Base-by-base conservation (phyloP, 2,888 invertebrate species). In the Pseudeuparius sepicola region DNA sequence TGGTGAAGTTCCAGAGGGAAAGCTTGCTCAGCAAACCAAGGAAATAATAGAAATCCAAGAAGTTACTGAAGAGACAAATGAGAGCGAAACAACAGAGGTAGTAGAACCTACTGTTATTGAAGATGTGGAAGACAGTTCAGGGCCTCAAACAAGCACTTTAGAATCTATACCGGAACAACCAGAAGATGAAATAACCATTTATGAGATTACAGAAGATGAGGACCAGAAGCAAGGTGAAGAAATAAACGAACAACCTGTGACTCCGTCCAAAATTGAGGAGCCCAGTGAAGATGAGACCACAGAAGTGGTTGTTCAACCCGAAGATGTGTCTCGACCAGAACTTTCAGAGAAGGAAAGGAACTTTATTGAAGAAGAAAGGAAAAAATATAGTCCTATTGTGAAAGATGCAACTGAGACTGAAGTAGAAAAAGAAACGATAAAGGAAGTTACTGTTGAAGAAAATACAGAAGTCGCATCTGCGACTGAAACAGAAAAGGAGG, bases 161-260 rank as follows among this genome's bases (percentile, higher is more conserved):
- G 10, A 34, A 18, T 15, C 34, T 14, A 25, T 16, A 4, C 24
- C 14, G 23, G 29, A 15, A 12, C 11, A 18, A 11, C 11, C 16
- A 4, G 34, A 39, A 9, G 13, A 29, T 30, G 40, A 40, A 28
- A 32, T 33, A 5, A 29, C 37, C 12, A 37, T 3, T 18, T 29
- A n/a, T n/a, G n/a, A n/a, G n/a, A n/a, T n/a, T n/a, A 14, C 12
- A 15, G 14, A 10, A 26, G 31, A 33, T 6, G 10, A 27, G 9
- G 14, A 20, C 15, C 17, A 34, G 18, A 24, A 17, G 4, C 7
- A 37, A 11, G 14, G 12, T 1, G 23, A 26, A 2, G 29, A 20
- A 27, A 11, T 24, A 7, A 17, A 4, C 20, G 10, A 18, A 30
- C 31, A 37, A 33, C 18, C 32, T 20, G 24, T n/a, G 13, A 17